phyloP scores from a whole-genome alignment of 2,797 vertebrate genomes.

The Monodelphis domestica region DNA sequence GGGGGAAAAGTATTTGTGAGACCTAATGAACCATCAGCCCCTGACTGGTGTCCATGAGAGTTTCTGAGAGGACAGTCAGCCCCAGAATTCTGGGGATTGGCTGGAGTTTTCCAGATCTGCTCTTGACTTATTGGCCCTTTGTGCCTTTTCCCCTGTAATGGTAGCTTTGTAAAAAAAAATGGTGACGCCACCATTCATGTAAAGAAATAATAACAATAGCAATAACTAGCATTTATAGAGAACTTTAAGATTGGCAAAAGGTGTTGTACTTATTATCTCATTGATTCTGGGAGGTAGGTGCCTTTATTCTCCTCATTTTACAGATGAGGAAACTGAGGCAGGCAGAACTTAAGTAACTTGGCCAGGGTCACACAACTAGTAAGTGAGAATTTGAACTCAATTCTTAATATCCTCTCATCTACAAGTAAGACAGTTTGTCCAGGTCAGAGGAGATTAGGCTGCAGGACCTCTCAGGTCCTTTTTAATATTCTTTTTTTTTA shows the following conservation, averaged over 20 bases:
- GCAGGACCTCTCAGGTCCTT: background rate
- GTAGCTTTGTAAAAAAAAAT: background rate
- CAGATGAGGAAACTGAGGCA: background rate
- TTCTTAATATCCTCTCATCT: background rate
- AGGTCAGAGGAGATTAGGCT: background rate
- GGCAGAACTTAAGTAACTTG: background rate
- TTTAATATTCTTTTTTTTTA: conserved; percentile 54
- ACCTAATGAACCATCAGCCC: conserved; percentile 42
- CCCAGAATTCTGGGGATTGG: conserved; percentile 6
- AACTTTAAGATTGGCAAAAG: background rate
- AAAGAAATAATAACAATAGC: background rate
- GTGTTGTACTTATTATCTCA: background rate
- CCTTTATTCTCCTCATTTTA: accelerated
- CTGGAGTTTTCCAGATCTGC: conserved; percentile 14
- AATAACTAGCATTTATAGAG: background rate
- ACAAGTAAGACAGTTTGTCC: background rate
- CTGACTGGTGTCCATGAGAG: conserved; percentile 32
- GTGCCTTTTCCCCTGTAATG: conserved; percentile 15
- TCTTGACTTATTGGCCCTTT: conserved; percentile 33
- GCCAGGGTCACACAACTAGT: background rate
- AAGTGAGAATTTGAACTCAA: background rate
- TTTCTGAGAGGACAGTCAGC: conserved; percentile 50
- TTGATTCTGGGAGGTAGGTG: background rate
- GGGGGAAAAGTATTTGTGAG: conserved; percentile 65
- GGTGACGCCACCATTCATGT: background rate